A percentile compares a stretch with the other conserved stretches of the same genome.
phyloP scores from a whole-genome alignment of 1,140 invertebrate genomes.

The Mesaphorura yosii region DNA sequence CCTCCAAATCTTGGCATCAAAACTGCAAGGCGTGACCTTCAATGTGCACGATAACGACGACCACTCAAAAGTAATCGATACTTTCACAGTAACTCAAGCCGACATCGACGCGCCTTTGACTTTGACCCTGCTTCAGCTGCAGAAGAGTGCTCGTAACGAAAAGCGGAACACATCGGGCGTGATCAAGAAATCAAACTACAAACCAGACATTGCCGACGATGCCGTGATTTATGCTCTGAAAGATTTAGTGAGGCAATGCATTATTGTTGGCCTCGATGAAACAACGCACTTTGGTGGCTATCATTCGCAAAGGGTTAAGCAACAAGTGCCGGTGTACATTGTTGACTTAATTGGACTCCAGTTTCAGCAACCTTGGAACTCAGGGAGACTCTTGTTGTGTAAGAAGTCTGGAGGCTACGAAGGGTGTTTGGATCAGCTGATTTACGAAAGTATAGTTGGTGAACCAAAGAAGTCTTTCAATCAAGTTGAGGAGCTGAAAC shows the following conservation, averaged over 20 bases:
- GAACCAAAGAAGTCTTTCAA: constrained; percentile 12
- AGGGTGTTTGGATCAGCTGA: constrained; percentile 17
- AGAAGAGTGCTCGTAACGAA: constrained; percentile 15
- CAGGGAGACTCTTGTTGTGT: constrained; percentile 10
- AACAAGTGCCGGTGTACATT: constrained; percentile 10
- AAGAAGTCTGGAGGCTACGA: not conserved
- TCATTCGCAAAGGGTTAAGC: not conserved
- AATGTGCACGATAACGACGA: not conserved
- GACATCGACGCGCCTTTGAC: no score
- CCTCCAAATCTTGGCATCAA: not conserved
- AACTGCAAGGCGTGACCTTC: constrained; percentile 4
- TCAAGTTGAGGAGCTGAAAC: not conserved
- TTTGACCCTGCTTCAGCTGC: not conserved
- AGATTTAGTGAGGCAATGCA: constrained; percentile 14
- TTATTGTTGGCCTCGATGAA: constrained; percentile 10
- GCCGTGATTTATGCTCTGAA: constrained; percentile 3
- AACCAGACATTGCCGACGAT: not conserved
- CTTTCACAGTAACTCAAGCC: constrained; percentile 1
- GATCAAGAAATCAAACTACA: constrained; percentile 9
- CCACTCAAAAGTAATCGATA: not conserved
- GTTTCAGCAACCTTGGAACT: constrained; percentile 16
- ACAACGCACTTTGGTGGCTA: constrained; percentile 9
- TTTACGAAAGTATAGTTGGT: constrained; percentile 20
- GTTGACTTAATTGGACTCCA: constrained; percentile 17
- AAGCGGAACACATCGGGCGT: constrained; percentile 5